Base-by-base conservation (phyloP, 2,888 invertebrate genomes). In the Lasioglossum pauxillum region DNA sequence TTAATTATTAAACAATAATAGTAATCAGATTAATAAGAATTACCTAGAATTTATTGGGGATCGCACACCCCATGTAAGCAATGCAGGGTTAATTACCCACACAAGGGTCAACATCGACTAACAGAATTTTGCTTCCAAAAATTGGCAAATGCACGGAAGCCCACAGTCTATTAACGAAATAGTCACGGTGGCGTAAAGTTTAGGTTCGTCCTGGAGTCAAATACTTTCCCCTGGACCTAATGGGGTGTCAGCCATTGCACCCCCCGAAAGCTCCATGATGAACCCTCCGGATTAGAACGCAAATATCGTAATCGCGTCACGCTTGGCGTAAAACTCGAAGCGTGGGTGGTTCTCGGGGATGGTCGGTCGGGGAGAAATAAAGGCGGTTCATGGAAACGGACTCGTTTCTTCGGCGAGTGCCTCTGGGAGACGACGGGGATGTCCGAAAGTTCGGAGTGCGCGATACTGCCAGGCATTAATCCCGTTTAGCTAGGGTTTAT, bases 401-500 rank as follows among this genome's bases (percentile, higher is more conserved):
- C 44, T 19, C 44, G 76, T 74, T 86, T 80, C 86, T 82, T 82
- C 46, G n/a, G 38, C 38, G 69, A 31, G 74, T 49, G 23, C 10
- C n/a, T 60, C 19, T 16, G 44, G 31, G 46, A 69, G 35, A 23
- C 41, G 31, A 8, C 23, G 41, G 77, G 75, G 69, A 27, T 35
- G 74, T 71, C 67, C 73, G 72, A 74, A 80, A 49, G 85, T 78
- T 77, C 80, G n/a, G 60, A 75, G 60, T 75, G 77, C 60, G 76
- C 87, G 69, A 53, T 77, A 53, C 78, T 86, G 88, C 80, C 76
- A 72, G 84, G 91, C 93, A 94, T 94, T 94, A 93, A 94, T 94
- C 93, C 92, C 90, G 92, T 94, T 94, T 92, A 93, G 92, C 89
- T 89, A 86, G 88, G 91, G 93, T 94, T 94, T 94, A 94, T 94